Percentiles rank a stretch among this genome's conserved stretches.
Conservation (phyloP, 2,888 invertebrate genomes). For the Plagodis dolabraria region DNA sequence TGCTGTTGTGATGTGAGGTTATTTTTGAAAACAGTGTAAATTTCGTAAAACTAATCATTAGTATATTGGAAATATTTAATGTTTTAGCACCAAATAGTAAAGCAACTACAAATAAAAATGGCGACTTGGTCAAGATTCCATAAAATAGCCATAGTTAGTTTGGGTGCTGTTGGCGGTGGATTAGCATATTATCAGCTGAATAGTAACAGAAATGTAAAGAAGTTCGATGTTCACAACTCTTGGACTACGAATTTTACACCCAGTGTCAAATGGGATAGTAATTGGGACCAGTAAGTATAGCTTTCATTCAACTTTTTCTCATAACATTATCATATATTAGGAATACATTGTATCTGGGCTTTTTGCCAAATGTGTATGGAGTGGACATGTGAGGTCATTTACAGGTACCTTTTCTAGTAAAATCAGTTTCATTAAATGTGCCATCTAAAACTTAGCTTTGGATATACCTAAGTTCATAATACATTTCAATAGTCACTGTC, state of each 20-base stretch:
- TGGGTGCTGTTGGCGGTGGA: slow-evolving; percentile 88
- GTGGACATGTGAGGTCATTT: too few relatives aligned
- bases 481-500: too few relatives aligned
- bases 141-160: slow-evolving; percentile 83
- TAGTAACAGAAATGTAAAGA: slow-evolving; percentile 65
- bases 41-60: too few relatives aligned
- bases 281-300: slow-evolving; percentile 93
- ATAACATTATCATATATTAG: too few relatives aligned
- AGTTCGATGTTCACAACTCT: slow-evolving; percentile 84
- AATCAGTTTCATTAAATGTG: too few relatives aligned
- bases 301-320: slow-evolving; percentile 6
- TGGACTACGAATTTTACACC: slow-evolving; percentile 89
- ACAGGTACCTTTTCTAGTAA: too few relatives aligned
- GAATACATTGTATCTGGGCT: too few relatives aligned
- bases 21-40: too few relatives aligned
- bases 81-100: neutral
- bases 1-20: too few relatives aligned
- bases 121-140: slow-evolving; percentile 83
- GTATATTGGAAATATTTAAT: neutral
- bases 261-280: slow-evolving; percentile 91
- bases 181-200: slow-evolving; percentile 85
- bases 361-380: too few relatives aligned
- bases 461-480: too few relatives aligned
- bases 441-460: too few relatives aligned
- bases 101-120: slow-evolving; percentile 69